Base-by-base conservation (phyloP, 2,888 invertebrate genomes). In the Dynastes maya region DNA sequence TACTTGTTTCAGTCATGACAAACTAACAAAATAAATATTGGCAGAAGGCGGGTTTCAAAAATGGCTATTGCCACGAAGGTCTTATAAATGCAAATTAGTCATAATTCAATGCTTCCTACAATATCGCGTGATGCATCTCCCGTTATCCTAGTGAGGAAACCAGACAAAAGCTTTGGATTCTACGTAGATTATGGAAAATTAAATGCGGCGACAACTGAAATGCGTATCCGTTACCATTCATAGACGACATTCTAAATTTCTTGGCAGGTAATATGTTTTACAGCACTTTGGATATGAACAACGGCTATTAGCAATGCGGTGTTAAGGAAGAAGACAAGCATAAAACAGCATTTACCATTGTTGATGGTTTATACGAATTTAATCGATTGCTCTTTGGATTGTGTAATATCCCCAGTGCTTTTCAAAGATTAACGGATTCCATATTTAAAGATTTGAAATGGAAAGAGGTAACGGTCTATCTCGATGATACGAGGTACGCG, bases 361-460 rank as follows among this genome's bases (percentile, higher is more conserved):
- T 79, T 37, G 78, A 80, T 51, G 83, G 84, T 3, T 78, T 81
- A 61, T 84, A 79, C 51, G 80, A 82, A 75, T 84, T 83, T 55
- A 81, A 82, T n/a, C 80, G 80, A 40, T 58, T 84, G 55, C 79
- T 80, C 37, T 84, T 84, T 72, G 84, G 83, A 2, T 76, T 83
- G 64, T 83, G 82, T 40, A 83, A 82, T 45, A 82, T 83, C 9
- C 83, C 84, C 1, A 78, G 70, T 0, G 82, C 82, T 0, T 84
- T 84, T 64, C 81, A 83, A 76, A 71, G 78, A 27, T 67, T 84
- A 51, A 79, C 82, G 5, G 80, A 82, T 61, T 61, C 67, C 22
- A 81, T 83, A 22, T 83, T 84, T 61, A 55, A 78, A 61, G 81
- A 79, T 6, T 58, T 81, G 61, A 83, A 82, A 67, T 22, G 22